Conservation (phyloP, 2,888 invertebrate genomes). For the Aporophyla nigra region DNA sequence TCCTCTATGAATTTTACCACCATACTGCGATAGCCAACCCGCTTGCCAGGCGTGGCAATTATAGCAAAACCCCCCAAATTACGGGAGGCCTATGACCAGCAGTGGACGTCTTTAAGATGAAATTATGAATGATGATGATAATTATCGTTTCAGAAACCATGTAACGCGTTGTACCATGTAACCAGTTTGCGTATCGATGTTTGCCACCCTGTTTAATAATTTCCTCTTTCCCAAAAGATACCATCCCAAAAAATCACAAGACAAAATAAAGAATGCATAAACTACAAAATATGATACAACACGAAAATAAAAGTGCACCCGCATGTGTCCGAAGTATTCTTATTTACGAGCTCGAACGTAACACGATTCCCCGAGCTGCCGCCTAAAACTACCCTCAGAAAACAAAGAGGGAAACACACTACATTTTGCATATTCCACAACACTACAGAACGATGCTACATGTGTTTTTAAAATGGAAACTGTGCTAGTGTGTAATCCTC, state of each 20-base stretch:
- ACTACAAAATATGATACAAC: constrained; percentile 39
- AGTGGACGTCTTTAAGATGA: no score
- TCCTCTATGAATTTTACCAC: no score
- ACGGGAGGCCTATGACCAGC: no score
- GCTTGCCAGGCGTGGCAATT: no score
- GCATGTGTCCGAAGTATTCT: constrained; percentile 40
- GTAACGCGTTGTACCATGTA: no score
- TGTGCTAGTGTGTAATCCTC: constrained; percentile 22
- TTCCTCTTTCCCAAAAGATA: neutral
- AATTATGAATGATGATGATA: no score
- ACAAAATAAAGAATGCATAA: constrained; percentile 18
- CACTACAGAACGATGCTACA: constrained; percentile 37
- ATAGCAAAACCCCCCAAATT: no score
- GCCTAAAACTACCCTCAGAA: constrained; percentile 55
- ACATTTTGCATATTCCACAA: constrained; percentile 51
- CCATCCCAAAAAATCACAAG: neutral
- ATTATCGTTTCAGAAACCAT: no score
- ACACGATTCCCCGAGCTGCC: constrained; percentile 45
- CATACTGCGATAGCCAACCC: no score
- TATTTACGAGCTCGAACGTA: constrained; percentile 59
- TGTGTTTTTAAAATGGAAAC: constrained; percentile 50
- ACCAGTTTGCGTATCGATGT: no score
- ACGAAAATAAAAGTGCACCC: constrained; percentile 49
- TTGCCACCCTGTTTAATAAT: no score
- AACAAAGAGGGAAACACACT: constrained; percentile 49